Evolutionary conservation across 2,888 invertebrate genomes (phyloP), one percentile per base, ranked within the genome.

Genomic region (Yponomeuta evonymella): DNA sequence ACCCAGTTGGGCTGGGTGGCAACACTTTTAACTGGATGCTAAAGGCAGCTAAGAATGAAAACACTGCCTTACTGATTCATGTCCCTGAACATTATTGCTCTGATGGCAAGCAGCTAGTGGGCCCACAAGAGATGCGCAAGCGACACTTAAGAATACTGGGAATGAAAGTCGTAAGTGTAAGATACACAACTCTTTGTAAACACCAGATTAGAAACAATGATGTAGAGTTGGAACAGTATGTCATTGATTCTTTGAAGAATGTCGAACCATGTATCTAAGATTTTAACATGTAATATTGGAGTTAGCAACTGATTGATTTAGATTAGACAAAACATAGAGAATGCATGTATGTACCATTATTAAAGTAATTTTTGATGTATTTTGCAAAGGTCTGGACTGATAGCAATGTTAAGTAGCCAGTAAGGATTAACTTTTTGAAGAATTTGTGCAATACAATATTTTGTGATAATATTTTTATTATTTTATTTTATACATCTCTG

Each of bases 21-120:
- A 82, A 86, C 70, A 86, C 86, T 58, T 86, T 88, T 70, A 90
- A 92, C 73, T 92, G 93, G 83, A 93, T 92, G 78, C 79, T 86
- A 9, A 85, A 86, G 67, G 81, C 81, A 8, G 82, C 81, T 48
- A 86, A 82, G 70, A 92, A 93, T 79, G 81, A 89, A 70, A 93
- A 89, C 76, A 88, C 92, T 66, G 95, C 94, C 0, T 75, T 95
- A 62, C 81, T 95, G 70, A 92, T 95, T 71, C 92, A 94, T 79
- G 83, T 94, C 71, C 95, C 95, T 1, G 95, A 95, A 74, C 94
- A 95, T 81, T 95, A 93, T 81, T 94, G 94, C 79, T 89, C 92
- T 65, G 91, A 93, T 72, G 92, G 91, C 65, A 83, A 86, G 67
- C 84, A 90, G 70, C 81, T 96, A 33, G 88, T 94, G 75, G 96